These are phyloP conservation scores for Heliconius hortense DNA, from an alignment of 2,888 invertebrate species.

Conservation along the genomic window DNA sequence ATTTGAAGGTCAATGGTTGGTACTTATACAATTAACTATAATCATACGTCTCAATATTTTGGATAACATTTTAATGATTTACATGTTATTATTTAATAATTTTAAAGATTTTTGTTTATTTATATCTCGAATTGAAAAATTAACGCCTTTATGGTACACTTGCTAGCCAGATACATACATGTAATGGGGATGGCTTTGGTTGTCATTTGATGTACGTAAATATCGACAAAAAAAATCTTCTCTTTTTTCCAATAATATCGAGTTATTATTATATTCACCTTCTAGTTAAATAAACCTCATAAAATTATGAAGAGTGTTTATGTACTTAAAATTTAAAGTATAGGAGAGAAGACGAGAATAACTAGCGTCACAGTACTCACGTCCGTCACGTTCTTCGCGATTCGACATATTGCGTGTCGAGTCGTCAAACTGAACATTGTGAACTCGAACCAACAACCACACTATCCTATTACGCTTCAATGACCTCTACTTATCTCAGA, in stretches of 20 bases:
- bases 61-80: too few species aligned
- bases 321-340: too few species aligned
- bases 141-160: too few species aligned
- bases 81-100: neutral
- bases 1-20: too few species aligned
- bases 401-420: neutral
- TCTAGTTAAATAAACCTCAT: neutral
- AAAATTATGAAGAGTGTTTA: too few species aligned
- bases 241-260: too few species aligned
- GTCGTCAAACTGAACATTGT: neutral
- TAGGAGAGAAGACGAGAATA: neutral
- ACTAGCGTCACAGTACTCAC: neutral
- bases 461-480: neutral
- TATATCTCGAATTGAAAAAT: too few species aligned
- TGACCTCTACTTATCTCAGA: neutral
- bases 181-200: too few species aligned
- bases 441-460: too few species aligned
- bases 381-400: rapidly evolving
- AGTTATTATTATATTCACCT: neutral
- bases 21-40: neutral
- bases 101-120: neutral
- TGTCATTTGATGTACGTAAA: too few species aligned
- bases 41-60: neutral
- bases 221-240: too few species aligned
- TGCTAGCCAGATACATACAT: too few species aligned